A percentile compares a stretch with the other conserved stretches of the same genome.
These are phyloP conservation scores for zebrafish (Danio rerio) DNA, from an alignment of 2,113 vertebrate genomes.

Conservation along the genomic window GRCz12tu NC_133187.1:22588501-22589000, in stretches of 20 bases:
- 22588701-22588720: conserved; percentile 18
- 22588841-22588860: conserved; percentile 54
- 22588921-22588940: conserved; percentile 72
- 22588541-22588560: conserved; percentile 30
- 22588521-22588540: conserved; percentile 28
- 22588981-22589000: conserved; percentile 63
- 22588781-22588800: conserved; percentile 34
- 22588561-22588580: conserved; percentile 35
- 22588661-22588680: conserved; percentile 32
- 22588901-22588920: conserved; percentile 69
- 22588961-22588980: conserved; percentile 34
- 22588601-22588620: conserved; percentile 24
- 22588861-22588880: conserved; percentile 38
- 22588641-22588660: conserved; percentile 32
- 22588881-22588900: conserved; percentile 50
- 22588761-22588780: conserved; percentile 51
- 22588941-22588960: conserved; percentile 57
- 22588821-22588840: conserved; percentile 36
- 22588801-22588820: conserved; percentile 29
- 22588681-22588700: conserved; percentile 22
- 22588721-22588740: conserved; percentile 34
- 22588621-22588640: conserved; percentile 8
- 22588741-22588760: conserved; percentile 37
- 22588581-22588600: conserved; percentile 15
- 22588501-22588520: background rate